phyloP scores from a whole-genome alignment of 2,888 invertebrate genomes.

The Notodonta ziczac region DNA sequence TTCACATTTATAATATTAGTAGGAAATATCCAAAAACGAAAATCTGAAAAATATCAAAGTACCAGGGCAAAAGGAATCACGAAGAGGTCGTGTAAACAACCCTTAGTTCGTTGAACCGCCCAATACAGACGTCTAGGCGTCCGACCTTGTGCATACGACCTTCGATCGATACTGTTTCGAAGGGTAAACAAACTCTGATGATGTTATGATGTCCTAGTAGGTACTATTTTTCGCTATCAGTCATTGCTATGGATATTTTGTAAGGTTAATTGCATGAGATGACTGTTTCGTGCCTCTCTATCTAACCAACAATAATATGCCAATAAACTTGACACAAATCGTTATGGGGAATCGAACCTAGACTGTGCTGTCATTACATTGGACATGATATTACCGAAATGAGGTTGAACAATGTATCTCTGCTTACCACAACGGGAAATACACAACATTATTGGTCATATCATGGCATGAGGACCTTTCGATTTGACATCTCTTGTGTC shows the following conservation, averaged over 20 bases:
- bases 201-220: neutral
- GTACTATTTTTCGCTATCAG: neutral
- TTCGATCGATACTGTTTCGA: slow-evolving; percentile 1
- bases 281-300: too few species aligned
- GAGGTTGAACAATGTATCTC: too few species aligned
- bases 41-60: neutral
- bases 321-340: too few species aligned
- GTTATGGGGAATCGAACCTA: too few species aligned
- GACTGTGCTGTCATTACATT: too few species aligned
- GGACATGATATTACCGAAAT: too few species aligned
- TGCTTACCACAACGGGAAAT: too few species aligned
- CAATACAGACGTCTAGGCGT: slow-evolving; percentile 2
- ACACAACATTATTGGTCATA: too few species aligned
- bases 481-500: too few species aligned
- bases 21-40: neutral
- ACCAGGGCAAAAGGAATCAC: neutral
- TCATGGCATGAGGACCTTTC: too few species aligned
- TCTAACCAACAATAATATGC: too few species aligned
- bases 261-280: neutral
- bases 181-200: neutral
- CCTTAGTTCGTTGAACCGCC: neutral
- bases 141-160: slow-evolving; percentile 1
- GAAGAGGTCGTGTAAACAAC: neutral
- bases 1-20: too few species aligned
- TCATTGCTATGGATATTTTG: neutral